These are phyloP conservation scores for Sitodiplosis mosellana DNA, from an alignment of 1,140 invertebrate genomes.

Conservation along the genomic window DNA sequence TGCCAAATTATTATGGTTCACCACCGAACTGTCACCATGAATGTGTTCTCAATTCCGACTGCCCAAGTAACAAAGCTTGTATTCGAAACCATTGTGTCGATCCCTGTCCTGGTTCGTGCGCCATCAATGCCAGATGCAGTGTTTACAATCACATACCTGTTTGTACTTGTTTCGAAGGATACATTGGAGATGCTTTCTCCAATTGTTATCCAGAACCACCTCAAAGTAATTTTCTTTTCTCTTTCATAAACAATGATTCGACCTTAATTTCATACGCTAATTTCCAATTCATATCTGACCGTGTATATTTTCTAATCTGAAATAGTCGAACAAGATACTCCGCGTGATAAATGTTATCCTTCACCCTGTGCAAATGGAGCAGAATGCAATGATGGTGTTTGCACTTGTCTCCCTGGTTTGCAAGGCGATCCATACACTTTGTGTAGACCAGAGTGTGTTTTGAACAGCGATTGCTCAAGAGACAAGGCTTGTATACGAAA, in stretches of 20 bases:
- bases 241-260: constrained; percentile 41
- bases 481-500: constrained; percentile 58
- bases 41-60: constrained; percentile 62
- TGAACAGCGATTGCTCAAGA: constrained; percentile 60
- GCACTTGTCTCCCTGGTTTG: constrained; percentile 55
- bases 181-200: constrained; percentile 44
- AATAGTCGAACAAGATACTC: constrained; percentile 27
- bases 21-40: constrained; percentile 61
- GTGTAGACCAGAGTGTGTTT: constrained; percentile 66
- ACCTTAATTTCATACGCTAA: constrained; percentile 54
- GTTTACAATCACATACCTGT: constrained; percentile 56
- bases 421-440: constrained; percentile 69
- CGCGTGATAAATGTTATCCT: constrained; percentile 42
- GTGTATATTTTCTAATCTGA: constrained; percentile 27
- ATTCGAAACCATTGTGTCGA: constrained; percentile 58
- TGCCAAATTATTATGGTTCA: constrained; percentile 53
- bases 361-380: constrained; percentile 69
- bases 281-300: constrained; percentile 49
- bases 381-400: constrained; percentile 61
- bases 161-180: constrained; percentile 42
- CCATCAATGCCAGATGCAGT: constrained; percentile 45
- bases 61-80: constrained; percentile 54
- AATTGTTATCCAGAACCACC: constrained; percentile 36
- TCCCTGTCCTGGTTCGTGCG: constrained; percentile 63
- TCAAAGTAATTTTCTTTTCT: constrained; percentile 28